These are phyloP conservation scores for Dorcus hopei DNA, from an alignment of 2,888 invertebrate genomes.

Conservation along the genomic window DNA sequence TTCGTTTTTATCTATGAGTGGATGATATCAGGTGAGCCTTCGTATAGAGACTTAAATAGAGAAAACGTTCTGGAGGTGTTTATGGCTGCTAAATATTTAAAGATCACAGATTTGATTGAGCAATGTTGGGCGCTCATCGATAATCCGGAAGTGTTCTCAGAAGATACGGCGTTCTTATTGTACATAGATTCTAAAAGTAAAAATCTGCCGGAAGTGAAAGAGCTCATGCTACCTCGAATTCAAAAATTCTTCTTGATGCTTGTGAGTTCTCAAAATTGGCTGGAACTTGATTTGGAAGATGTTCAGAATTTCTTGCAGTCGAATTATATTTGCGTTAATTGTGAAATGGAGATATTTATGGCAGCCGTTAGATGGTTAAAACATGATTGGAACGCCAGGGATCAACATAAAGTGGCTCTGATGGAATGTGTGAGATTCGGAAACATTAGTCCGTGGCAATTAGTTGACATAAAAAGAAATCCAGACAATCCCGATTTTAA, in stretches of 20 bases:
- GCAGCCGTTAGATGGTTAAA: constrained; percentile 77
- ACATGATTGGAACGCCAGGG: constrained; percentile 65
- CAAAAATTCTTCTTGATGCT: constrained; percentile 73
- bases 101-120: constrained; percentile 69
- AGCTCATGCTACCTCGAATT: constrained; percentile 72
- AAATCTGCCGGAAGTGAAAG: constrained; percentile 60
- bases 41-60: constrained; percentile 62
- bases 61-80: constrained; percentile 72
- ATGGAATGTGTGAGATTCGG: constrained; percentile 74
- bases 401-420: constrained; percentile 57
- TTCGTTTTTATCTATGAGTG: constrained; percentile 76
- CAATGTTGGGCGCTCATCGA: constrained; percentile 77
- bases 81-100: constrained; percentile 67
- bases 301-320: constrained; percentile 66
- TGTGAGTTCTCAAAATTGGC: constrained; percentile 72
- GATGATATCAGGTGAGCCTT: constrained; percentile 70
- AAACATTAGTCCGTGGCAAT: constrained; percentile 74
- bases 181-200: constrained; percentile 54
- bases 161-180: constrained; percentile 71
- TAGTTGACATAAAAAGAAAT: constrained; percentile 73
- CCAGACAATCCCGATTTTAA: constrained; percentile 70
- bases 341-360: constrained; percentile 77
- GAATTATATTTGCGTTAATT: constrained; percentile 71
- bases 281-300: constrained; percentile 64
- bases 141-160: constrained; percentile 65